Percentiles rank a stretch among this genome's conserved stretches.
Evolutionary conservation across 2,113 vertebrate species (phyloP).

Genomic region (Sprattus sprattus): DNA sequence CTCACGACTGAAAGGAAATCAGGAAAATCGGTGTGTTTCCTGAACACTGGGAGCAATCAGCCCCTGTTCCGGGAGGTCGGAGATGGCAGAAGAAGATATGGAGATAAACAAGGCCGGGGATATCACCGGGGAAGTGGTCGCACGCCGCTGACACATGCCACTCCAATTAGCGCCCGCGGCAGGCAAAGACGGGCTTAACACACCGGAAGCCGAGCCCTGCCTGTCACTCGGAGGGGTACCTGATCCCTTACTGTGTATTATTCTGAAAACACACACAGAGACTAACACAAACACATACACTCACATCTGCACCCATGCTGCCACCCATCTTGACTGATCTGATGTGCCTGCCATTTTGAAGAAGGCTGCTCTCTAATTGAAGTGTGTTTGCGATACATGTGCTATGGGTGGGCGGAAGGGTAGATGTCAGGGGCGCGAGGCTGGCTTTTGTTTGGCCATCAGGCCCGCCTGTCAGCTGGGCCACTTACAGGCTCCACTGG

Average conservation of each 20-base stretch:
- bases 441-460: constrained; percentile 81
- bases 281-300: not conserved
- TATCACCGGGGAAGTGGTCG: constrained; percentile 59
- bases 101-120: constrained; percentile 53
- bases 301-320: constrained; percentile 37
- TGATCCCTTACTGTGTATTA: constrained; percentile 44
- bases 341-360: constrained; percentile 64
- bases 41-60: constrained; percentile 20
- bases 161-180: constrained; percentile 64
- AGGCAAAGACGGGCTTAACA: constrained; percentile 40
- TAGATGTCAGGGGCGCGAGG: constrained; percentile 72
- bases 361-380: constrained; percentile 69
- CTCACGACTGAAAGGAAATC: constrained; percentile 48
- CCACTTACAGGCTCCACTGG: constrained; percentile 52
- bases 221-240: constrained; percentile 62
- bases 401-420: constrained; percentile 62
- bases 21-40: constrained; percentile 28
- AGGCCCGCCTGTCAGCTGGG: constrained; percentile 73
- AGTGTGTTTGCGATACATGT: constrained; percentile 73
- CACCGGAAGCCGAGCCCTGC: constrained; percentile 34
- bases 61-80: constrained; percentile 42
- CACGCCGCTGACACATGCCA: constrained; percentile 46
- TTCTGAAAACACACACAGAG: not conserved
- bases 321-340: constrained; percentile 63
- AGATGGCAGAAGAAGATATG: constrained; percentile 44